phyloP scores from a whole-genome alignment of 2,888 invertebrate species.

The Dynastes hyllus region DNA sequence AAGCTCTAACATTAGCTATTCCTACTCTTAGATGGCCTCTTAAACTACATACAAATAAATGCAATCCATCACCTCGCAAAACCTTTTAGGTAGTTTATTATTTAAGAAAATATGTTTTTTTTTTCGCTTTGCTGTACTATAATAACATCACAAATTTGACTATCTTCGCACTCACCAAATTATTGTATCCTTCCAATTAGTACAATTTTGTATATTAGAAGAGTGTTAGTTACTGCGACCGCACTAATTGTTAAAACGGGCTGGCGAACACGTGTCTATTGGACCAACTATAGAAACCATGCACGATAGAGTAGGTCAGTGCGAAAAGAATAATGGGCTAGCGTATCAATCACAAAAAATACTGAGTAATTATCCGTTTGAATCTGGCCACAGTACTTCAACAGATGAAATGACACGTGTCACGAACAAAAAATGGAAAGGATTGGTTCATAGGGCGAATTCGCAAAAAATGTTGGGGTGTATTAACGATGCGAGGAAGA shows the following conservation, averaged over 20 bases:
- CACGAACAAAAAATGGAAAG: constrained; percentile 13
- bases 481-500: constrained; percentile 27
- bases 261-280: constrained; percentile 55
- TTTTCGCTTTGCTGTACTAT: too few relatives aligned
- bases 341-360: constrained; percentile 56
- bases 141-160: too few relatives aligned
- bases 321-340: constrained; percentile 43
- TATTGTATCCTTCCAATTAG: constrained; percentile 43
- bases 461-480: not conserved
- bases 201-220: constrained; percentile 39
- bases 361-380: constrained; percentile 43
- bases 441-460: not conserved
- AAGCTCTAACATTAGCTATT: too few relatives aligned
- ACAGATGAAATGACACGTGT: constrained; percentile 55
- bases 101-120: too few relatives aligned
- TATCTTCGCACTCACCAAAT: not conserved
- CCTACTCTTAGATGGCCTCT: too few relatives aligned
- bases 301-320: not conserved
- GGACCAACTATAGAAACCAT: constrained; percentile 46
- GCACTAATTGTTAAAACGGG: constrained; percentile 57
- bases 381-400: constrained; percentile 49
- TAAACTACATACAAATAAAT: too few relatives aligned
- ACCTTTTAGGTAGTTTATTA: too few relatives aligned
- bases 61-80: too few relatives aligned
- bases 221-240: constrained; percentile 46